Base-by-base conservation (phyloP, 2,888 invertebrate species). In the Nematopogon swammerdamellus region DNA sequence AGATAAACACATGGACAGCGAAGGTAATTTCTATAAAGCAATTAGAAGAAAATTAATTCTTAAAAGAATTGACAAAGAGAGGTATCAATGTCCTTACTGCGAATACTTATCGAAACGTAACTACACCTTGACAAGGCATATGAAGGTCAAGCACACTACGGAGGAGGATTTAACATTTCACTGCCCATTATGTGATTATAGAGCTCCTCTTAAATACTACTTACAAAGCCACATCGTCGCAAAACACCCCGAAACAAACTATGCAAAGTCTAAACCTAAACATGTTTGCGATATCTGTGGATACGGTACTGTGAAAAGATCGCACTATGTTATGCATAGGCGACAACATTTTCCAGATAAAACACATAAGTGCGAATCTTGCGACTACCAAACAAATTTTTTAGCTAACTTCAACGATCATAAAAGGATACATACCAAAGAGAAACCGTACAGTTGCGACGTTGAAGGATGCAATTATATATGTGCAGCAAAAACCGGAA, bases 401-500 rank as follows among this genome's bases (percentile, higher is more conserved):
- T 52, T 54, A 48, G 56, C 62, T 0, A 69, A 69, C 55, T 56
- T 69, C 19, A 65, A 54, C 20, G 61, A 59, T 25, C 68, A 69
- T 55, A 54, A 58, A 47, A 53, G 55, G 2, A 63, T 58, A 47
- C 69, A 69, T 46, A 58, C 53, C 1, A 57, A 57, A 11, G 48
- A 53, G 8, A 60, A 58, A 46, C 55, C 57, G 1, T 65, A 59
- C 54, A 6, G 25, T 4, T 64, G 65, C 55, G 36, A 55, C 4
- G 57, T 51, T 46, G 16, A 47, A 2, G 52, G 54, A 8, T 65
- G 64, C 49, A 25, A 14, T 3, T 63, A 61, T 19, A 48, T 44
- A 2, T 55, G 59, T 46, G 43, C 58, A 14, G 55, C 65, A 0
- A 60, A 58, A 47, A 60, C 67, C 2, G 63, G 60, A 0, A 54